phyloP scores from a whole-genome alignment of 2,113 vertebrate species.

The Phainopepla nitens region DNA sequence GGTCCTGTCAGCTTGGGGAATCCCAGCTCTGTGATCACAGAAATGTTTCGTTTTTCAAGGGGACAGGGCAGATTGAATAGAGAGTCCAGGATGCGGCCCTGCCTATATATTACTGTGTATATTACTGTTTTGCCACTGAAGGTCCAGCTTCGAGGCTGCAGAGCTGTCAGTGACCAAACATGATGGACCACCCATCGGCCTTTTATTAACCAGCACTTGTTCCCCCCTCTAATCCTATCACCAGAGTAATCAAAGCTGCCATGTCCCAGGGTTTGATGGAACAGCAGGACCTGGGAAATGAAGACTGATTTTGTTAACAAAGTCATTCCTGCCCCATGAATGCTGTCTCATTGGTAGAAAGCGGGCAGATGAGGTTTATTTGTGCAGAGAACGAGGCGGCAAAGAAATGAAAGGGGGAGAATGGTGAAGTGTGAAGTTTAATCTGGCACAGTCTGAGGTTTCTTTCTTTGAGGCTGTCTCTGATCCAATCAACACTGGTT shows the following conservation, averaged over 20 bases:
- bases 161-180: slow-evolving; percentile 47
- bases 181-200: slow-evolving; percentile 38
- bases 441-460: slow-evolving; percentile 41
- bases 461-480: slow-evolving; percentile 16
- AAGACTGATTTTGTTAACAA: slow-evolving; percentile 70
- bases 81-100: background rate
- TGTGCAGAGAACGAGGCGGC: slow-evolving; percentile 57
- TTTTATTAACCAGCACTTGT: slow-evolving; percentile 58
- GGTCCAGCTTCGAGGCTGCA: slow-evolving; percentile 3
- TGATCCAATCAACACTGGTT: slow-evolving; percentile 58
- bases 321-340: slow-evolving; percentile 59
- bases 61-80: background rate
- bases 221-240: slow-evolving; percentile 34
- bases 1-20: background rate
- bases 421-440: slow-evolving; percentile 65
- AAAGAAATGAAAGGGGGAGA: slow-evolving; percentile 50
- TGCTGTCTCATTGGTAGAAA: slow-evolving; percentile 50
- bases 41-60: background rate
- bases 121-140: slow-evolving; percentile 14
- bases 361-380: slow-evolving; percentile 51
- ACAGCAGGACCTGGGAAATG: slow-evolving; percentile 69
- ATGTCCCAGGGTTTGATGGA: slow-evolving; percentile 56
- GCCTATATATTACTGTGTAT: background rate
- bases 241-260: slow-evolving; percentile 28
- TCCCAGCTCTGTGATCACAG: background rate